Percentiles rank a stretch among this genome's conserved stretches.
These are phyloP conservation scores for Tortricodes alternella DNA, from an alignment of 2,888 invertebrate species.

Conservation along the genomic window DNA sequence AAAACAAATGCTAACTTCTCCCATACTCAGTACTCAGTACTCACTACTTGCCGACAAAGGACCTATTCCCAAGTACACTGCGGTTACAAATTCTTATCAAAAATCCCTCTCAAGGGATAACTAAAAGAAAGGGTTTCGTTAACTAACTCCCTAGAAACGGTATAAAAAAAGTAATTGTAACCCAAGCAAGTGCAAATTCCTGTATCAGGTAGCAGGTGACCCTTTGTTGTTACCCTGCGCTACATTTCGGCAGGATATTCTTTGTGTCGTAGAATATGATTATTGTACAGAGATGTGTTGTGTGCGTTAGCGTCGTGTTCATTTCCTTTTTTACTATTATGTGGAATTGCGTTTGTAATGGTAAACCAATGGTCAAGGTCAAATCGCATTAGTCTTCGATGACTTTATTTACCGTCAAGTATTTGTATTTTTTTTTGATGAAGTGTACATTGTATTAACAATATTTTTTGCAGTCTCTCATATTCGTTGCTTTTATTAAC, in stretches of 20 bases:
- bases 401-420: too few species aligned
- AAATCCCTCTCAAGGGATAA: not conserved
- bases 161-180: not conserved
- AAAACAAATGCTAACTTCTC: too few species aligned
- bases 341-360: slow-evolving; percentile 2
- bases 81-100: not conserved
- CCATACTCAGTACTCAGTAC: too few species aligned
- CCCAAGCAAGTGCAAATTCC: slow-evolving; percentile 21
- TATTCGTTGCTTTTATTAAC: too few species aligned
- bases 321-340: not conserved
- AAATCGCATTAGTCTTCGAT: too few species aligned
- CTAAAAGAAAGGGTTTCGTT: not conserved
- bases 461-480: too few species aligned
- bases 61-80: not conserved
- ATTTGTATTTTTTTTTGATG: too few species aligned
- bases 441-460: too few species aligned
- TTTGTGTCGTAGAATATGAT: too few species aligned
- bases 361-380: not conserved
- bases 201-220: slow-evolving; percentile 32
- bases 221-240: too few species aligned
- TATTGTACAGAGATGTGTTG: too few species aligned
- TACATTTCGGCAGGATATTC: slow-evolving; percentile 21
- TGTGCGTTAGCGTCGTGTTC: not conserved
- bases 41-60: not conserved
- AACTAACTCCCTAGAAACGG: not conserved